Evolutionary conservation across 2,113 vertebrate species (phyloP).

Genomic region (Cyprinodon variegatus): DNA sequence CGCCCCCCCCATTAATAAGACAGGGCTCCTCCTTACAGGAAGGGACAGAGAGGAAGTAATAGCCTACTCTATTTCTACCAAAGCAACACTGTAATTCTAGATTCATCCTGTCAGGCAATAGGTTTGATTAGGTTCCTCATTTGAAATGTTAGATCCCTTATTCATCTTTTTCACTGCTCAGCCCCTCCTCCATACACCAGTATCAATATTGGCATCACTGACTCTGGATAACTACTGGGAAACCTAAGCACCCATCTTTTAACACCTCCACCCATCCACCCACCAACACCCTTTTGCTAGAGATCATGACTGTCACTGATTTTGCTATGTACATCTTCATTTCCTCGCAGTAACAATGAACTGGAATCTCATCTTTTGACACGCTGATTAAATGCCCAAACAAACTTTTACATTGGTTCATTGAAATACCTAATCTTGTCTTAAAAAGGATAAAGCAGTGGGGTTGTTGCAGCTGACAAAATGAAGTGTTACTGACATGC

Average conservation of each 20-base stretch:
- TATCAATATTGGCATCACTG: slow-evolving; percentile 64
- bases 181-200: slow-evolving; percentile 23
- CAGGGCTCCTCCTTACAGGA: slow-evolving; percentile 41
- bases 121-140: slow-evolving; percentile 75
- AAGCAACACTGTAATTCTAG: slow-evolving; percentile 57
- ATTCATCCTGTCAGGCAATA: slow-evolving; percentile 74
- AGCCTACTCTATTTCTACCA: slow-evolving; percentile 42
- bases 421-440: slow-evolving; percentile 45
- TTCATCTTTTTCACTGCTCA: slow-evolving; percentile 18
- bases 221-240: slow-evolving; percentile 56
- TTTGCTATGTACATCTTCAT: slow-evolving; percentile 45
- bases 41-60: slow-evolving; percentile 60
- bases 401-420: slow-evolving; percentile 14
- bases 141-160: slow-evolving; percentile 66
- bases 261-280: not conserved
- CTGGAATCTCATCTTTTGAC: slow-evolving; percentile 26
- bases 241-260: slow-evolving; percentile 52
- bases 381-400: not conserved
- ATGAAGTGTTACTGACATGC: slow-evolving; percentile 52
- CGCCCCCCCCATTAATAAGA: slow-evolving; percentile 23
- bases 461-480: slow-evolving; percentile 20
- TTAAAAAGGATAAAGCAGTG: slow-evolving; percentile 51
- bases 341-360: slow-evolving; percentile 40
- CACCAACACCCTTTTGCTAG: slow-evolving; percentile 34
- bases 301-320: slow-evolving; percentile 55